Evolutionary conservation across 2,888 invertebrate species (phyloP), one percentile per base, ranked within the genome.

Genomic region (Pseudeuparius sepicola): DNA sequence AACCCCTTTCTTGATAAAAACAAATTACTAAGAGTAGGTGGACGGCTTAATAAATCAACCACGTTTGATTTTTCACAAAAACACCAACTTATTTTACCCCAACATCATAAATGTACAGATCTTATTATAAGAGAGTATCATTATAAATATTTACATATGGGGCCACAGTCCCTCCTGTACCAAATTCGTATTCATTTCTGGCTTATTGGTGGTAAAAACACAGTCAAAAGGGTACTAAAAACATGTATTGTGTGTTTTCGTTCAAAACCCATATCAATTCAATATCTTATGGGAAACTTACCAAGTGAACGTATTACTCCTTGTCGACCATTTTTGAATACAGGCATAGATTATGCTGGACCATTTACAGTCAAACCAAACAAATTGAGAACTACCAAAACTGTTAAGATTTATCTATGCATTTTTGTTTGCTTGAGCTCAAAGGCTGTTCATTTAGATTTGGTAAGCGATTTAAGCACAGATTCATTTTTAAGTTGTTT

Each of bases 251-350:
- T 4, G 7, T 49, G 52, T 30, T 38, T 37, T 27, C 35, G 39
- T 12, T 15, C 16, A 3, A 45, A 39, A 15, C 43, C 48, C n/a
- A 24, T 9, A 3, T 13, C 35, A 3, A 15, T 24, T 1, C 28
- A 38, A 2, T 37, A 47, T 11, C 3, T 37, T 2, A 52, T 52
- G 47, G 49, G 45, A 7, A 31, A 48, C 28, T 34, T 52, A 17
- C 49, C 51, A 1, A 13, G 17, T 11, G 17, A 12, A 4, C 35
- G 50, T 15, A 31, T 49, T 1, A 41, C 18, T 1, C 15, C 16
- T 4, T 17, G 36, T 1, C 14, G 41, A 10, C 45, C 50, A 12
- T 35, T 35, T 35, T 14, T n/a, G 5, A 14, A 10, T 13, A 11
- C 16, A 10, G 27, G 26, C 4, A 18, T 34, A 11, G 34, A 34